phyloP scores from a whole-genome alignment of 2,888 invertebrate species.

The Lycophotia porphyrea region DNA sequence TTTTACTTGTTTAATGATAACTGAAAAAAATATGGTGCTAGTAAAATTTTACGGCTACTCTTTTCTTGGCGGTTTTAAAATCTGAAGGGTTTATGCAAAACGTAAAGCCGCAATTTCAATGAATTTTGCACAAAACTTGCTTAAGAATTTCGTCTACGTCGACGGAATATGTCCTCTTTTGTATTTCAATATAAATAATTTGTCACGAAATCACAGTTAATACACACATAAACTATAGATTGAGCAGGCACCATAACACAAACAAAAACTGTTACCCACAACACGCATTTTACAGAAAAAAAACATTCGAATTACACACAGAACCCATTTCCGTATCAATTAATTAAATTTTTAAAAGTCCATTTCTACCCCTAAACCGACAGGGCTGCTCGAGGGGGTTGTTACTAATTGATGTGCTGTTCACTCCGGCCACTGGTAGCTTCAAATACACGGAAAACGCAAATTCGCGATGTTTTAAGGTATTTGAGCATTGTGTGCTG shows the following conservation, averaged over 20 bases:
- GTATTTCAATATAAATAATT: not conserved
- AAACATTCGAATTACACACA: slow-evolving; percentile 37
- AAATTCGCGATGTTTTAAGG: not conserved
- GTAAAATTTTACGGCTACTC: not conserved
- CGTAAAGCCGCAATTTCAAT: not conserved
- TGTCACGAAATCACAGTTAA: not conserved
- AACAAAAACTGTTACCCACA: not conserved
- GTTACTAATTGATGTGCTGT: slow-evolving; percentile 34
- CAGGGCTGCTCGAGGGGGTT: slow-evolving; percentile 42
- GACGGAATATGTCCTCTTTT: not conserved
- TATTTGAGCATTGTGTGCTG: not conserved
- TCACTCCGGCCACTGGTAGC: slow-evolving; percentile 1
- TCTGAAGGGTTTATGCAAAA: not conserved
- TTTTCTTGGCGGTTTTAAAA: not conserved
- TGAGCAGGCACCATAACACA: not conserved
- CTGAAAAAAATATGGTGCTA: not conserved
- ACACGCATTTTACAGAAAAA: slow-evolving; percentile 18
- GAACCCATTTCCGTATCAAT: slow-evolving; percentile 46
- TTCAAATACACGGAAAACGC: slow-evolving; percentile 1
- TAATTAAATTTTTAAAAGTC: slow-evolving; percentile 63
- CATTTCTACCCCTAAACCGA: slow-evolving; percentile 48
- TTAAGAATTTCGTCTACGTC: not conserved
- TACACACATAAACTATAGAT: not conserved
- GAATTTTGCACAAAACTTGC: not conserved
- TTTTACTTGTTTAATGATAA: not conserved